phyloP scores from a whole-genome alignment of 2,888 invertebrate genomes.

The Hipparchia sbordonii region DNA sequence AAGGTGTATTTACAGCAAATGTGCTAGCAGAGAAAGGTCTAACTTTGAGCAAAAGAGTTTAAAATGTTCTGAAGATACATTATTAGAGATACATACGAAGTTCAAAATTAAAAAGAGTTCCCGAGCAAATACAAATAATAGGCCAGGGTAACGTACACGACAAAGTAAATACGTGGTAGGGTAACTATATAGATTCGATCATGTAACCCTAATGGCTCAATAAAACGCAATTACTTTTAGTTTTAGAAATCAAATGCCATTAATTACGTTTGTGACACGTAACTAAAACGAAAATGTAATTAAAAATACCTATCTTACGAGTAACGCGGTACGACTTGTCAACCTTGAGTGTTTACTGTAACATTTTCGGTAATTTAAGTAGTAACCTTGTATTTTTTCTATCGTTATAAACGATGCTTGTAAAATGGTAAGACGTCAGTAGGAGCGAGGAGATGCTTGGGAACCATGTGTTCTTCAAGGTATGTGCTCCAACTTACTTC shows the following conservation, averaged over 20 bases:
- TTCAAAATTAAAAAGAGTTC: neutral
- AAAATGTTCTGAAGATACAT: neutral
- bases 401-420: neutral
- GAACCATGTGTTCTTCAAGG: neutral
- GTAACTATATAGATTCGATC: neutral
- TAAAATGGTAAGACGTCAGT: neutral
- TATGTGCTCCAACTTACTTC: no score
- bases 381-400: neutral
- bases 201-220: constrained; percentile 2
- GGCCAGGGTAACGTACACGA: neutral
- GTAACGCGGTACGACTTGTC: neutral
- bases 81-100: neutral
- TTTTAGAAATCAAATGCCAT: neutral
- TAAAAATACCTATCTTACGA: constrained; percentile 6
- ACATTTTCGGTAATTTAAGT: neutral
- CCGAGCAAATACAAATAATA: neutral
- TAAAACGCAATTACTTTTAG: constrained; percentile 3
- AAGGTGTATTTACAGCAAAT: no score
- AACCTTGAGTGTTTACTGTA: neutral
- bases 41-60: no score
- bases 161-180: neutral
- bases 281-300: constrained; percentile 8
- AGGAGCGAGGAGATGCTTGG: neutral
- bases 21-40: no score
- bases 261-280: constrained; percentile 10